Base-by-base conservation (phyloP, 2,797 vertebrate genomes). In the Gallinago nigripennis region DNA sequence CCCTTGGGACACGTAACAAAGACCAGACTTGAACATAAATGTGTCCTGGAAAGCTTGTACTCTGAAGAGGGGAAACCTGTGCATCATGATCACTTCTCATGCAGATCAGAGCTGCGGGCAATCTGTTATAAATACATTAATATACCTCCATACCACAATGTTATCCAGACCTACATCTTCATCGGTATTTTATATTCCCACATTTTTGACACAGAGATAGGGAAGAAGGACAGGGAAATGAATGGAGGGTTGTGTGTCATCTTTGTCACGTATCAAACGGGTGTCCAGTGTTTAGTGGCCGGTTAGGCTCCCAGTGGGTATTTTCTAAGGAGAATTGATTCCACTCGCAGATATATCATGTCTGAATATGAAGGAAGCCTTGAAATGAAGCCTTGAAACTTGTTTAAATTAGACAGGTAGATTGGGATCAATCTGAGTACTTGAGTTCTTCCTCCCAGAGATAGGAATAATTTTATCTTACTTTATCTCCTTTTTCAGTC, bases 401-500 rank as follows among this genome's bases (percentile, higher is more conserved):
- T 61, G 7, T 46, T 91, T 92, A 76, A 84, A 84, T 90, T 72
- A 46, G 35, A 57, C 48, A 92, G 57, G 61, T 75, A 86, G 53
- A 78, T 24, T 41, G 20, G 28, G 19, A 91, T 91, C 72, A 50
- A 18, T 87, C 46, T 30, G 51, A 88, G 19, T 23, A n/a, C 33
- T 89, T 39, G 41, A 81, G 57, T 60, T 86, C 73, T 92, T 88
- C 65, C 68, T 92, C 39, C 27, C 46, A 91, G 77, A 82, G 61
- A 76, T 8, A 88, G 66, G 33, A 92, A 84, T 43, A 30, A 65
- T 92, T 95, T 95, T 86, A 86, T 95, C 72, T 92, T 79, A 80
- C 71, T 95, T 92, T 88, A 79, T 94, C 70, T 94, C 60, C 58
- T 51, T 90, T 76, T 92, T 63, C 66, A 84, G 76, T 88, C 93